Evolutionary conservation across 2,888 invertebrate genomes (phyloP), one percentile per base, ranked within the genome.

Genomic region (Plemyria rubiginata): DNA sequence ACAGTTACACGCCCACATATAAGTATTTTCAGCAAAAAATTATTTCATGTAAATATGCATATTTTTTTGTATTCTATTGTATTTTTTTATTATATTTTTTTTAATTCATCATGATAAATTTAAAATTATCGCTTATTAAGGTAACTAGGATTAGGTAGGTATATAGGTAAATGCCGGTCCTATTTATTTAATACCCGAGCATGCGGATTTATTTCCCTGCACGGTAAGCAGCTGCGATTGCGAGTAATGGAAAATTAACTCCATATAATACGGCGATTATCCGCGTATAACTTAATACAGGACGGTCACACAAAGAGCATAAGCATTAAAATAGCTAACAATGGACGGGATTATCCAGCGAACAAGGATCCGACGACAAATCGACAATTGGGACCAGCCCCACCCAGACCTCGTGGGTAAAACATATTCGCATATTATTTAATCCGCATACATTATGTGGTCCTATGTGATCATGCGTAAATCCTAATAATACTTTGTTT

Each of bases 311-410:
- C 90, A 92, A 92, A 85, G 82, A 85, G 81, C 79, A 85, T 89
- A 90, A 90, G 90, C 86, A 91, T 90, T 87, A 90, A 90, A 90
- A 90, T 90, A 90, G 85, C 84, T 88, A 88, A 92, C 92, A 92
- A 92, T 89, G 70, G 84, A 54, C 55, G 73, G 90, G 92, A 92
- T 92, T 87, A 92, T 90, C 92, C 87, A 74, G 53, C 56, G 78
- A 74, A 82, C 85, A 84, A 86, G 85, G 88, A 84, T 80, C 82
- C 77, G 77, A 78, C 60, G 65, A 58, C 65, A 65, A 60, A 65
- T 65, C 64, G 56, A 64, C 64, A 57, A 60, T 60, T 50, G 54
- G 57, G 45, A 53, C 60, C 60, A 61, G 53, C 60, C 64, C 52
- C 46, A 38, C 40, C 51, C 40, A 49, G 40, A 76, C 79, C 74